These are phyloP conservation scores for Eupristina koningsbergeri DNA, from an alignment of 1,140 invertebrate genomes.

Conservation along the genomic window DNA sequence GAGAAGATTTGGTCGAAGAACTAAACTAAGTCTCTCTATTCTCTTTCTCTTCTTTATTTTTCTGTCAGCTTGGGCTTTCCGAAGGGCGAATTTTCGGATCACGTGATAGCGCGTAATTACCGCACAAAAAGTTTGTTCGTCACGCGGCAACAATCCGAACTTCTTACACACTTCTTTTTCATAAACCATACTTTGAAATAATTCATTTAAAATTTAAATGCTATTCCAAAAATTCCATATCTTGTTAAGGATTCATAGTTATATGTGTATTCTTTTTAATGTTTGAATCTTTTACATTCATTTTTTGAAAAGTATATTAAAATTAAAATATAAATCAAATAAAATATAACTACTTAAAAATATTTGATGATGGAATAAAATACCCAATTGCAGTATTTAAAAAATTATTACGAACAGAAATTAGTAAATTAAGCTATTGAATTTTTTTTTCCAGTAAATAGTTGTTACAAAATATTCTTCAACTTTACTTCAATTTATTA, in stretches of 20 bases:
- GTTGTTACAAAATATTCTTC: too few relatives aligned
- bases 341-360: too few relatives aligned
- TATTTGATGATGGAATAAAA: too few relatives aligned
- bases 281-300: not conserved
- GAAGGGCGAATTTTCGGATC: not conserved
- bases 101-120: slow-evolving; percentile 25
- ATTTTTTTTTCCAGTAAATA: too few relatives aligned
- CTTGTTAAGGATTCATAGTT: too few relatives aligned
- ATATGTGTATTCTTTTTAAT: too few relatives aligned
- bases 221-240: not conserved
- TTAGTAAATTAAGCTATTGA: too few relatives aligned
- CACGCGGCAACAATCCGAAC: not conserved
- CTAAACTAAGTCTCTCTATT: not conserved
- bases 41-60: slow-evolving; percentile 17
- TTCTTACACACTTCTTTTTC: not conserved
- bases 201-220: not conserved
- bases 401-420: too few relatives aligned
- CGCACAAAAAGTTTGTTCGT: slow-evolving; percentile 22
- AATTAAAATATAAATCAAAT: not conserved
- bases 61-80: slow-evolving; percentile 1
- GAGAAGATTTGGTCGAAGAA: slow-evolving; percentile 48
- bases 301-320: not conserved
- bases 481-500: too few relatives aligned
- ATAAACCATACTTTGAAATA: not conserved
- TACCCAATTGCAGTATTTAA: too few relatives aligned